These are phyloP conservation scores for Drosophila phalerata DNA, from an alignment of 2,888 invertebrate genomes.

Conservation along the genomic window DNA sequence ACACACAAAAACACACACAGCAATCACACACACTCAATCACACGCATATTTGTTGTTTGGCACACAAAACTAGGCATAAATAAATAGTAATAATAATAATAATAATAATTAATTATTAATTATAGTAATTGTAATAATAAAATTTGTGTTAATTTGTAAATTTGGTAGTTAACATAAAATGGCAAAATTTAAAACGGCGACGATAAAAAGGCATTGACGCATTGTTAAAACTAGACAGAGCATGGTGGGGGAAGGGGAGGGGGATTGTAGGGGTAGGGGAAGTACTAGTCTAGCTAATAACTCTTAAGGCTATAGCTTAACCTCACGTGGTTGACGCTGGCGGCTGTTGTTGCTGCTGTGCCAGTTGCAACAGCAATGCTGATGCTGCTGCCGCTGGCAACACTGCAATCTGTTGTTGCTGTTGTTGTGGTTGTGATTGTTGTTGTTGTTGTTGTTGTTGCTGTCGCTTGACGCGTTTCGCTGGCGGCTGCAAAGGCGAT, in stretches of 20 bases:
- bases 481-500: conserved; percentile 28
- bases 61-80: conserved; percentile 68
- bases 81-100: conserved; percentile 53
- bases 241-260: neutral
- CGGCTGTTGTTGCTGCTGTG: conserved; percentile 35
- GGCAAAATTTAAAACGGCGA: conserved; percentile 36
- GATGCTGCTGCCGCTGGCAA: conserved; percentile 57
- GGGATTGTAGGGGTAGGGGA: neutral
- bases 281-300: conserved; percentile 55
- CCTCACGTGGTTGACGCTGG: conserved; percentile 30
- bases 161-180: conserved; percentile 33
- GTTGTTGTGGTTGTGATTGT: conserved; percentile 33
- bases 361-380: conserved; percentile 52
- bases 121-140: conserved; percentile 9
- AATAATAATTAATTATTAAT: conserved; percentile 21
- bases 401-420: conserved; percentile 42
- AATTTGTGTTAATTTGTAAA: conserved; percentile 27
- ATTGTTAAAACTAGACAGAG: conserved; percentile 10
- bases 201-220: conserved; percentile 8
- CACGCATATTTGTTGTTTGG: conserved; percentile 49
- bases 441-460: conserved; percentile 35
- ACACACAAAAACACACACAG: neutral
- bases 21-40: conserved; percentile 9
- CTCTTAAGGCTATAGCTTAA: conserved; percentile 22
- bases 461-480: conserved; percentile 60